Evolutionary conservation across 2,797 vertebrate species (phyloP), one percentile per base, ranked within the genome.

Genomic region (Hozukius guyotensis): DNA sequence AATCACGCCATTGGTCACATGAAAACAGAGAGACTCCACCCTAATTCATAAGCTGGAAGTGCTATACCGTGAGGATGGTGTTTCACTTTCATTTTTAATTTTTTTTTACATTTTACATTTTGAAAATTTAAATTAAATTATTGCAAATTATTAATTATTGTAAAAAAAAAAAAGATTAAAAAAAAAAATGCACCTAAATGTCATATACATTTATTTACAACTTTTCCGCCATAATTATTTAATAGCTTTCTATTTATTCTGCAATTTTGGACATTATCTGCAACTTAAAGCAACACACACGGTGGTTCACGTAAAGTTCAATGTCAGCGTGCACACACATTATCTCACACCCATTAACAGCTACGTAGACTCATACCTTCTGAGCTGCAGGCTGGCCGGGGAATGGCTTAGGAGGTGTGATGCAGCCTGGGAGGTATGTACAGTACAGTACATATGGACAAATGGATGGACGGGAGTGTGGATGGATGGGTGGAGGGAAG

Each of bases 231-330:
- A 6, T 16, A 8, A 20, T 20, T 25, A 12, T 46, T 16, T 13
- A 1, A 38, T 13, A 12, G 8, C 16, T n/a, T 14, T 27, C 34
- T 20, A 78, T 3, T 53, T 27, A 24, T 13, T 27, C 34, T 27
- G 11, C 22, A 64, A 6, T 78, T 78, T 55, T 42, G 20, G 73
- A 46, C 8, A 20, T 25, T 13, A 14, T 46, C 16, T 14, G 53
- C n/a, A 31, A 25, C 62, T 56, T 46, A n/a, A 22, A 36, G 20
- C 49, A 70, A 12, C 52, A 46, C 61, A 75, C 25, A 29, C 36
- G 36, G 20, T 5, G 38, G 81, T 81, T 89, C 84, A 85, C 25
- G 38, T 24, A 74, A 57, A 86, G 88, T 84, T 91, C 84, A 89
- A 2, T 14, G 63, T 72, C 2, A 1, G 20, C 29, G 8, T 16